phyloP scores from a whole-genome alignment of 1,140 invertebrate genomes.

The Drosophila pachea region DNA sequence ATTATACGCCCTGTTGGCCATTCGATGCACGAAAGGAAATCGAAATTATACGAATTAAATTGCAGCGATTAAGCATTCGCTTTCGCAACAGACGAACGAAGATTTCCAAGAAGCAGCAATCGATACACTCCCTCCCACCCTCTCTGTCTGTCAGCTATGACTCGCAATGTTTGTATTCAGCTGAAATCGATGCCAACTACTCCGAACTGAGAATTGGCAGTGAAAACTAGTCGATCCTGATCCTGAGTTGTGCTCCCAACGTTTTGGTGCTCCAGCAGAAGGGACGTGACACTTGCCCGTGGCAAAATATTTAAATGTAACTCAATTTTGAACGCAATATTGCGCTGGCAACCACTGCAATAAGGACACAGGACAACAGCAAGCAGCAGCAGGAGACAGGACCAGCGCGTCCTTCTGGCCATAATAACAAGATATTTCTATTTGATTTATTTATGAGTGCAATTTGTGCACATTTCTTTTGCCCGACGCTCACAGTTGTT shows the following conservation, averaged over 20 bases:
- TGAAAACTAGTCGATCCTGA: constrained; percentile 21
- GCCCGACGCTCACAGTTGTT: constrained; percentile 41
- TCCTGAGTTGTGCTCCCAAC: background rate
- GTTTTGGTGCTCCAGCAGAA: constrained; percentile 2
- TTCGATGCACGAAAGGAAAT: constrained; percentile 66
- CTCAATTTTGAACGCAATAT: constrained; percentile 68
- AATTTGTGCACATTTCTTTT: constrained; percentile 73
- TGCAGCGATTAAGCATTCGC: constrained; percentile 49
- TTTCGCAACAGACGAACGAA: background rate
- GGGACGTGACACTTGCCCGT: constrained; percentile 41
- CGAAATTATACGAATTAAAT: constrained; percentile 63
- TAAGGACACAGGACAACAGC: constrained; percentile 15
- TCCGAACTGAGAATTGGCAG: constrained; percentile 27
- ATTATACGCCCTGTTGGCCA: constrained; percentile 71
- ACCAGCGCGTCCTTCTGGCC: constrained; percentile 24
- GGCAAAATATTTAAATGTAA: constrained; percentile 70
- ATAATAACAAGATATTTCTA: constrained; percentile 67
- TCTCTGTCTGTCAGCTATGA: too few species aligned
- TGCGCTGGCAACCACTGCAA: constrained; percentile 37
- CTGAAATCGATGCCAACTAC: constrained; percentile 28
- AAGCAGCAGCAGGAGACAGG: constrained; percentile 1
- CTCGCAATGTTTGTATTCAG: too few species aligned
- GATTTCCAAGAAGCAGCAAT: background rate
- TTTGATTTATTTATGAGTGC: constrained; percentile 76
- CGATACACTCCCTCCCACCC: background rate